Base-by-base conservation (phyloP, 1,140 invertebrate genomes). In the Drosophila eugracilis region DNA sequence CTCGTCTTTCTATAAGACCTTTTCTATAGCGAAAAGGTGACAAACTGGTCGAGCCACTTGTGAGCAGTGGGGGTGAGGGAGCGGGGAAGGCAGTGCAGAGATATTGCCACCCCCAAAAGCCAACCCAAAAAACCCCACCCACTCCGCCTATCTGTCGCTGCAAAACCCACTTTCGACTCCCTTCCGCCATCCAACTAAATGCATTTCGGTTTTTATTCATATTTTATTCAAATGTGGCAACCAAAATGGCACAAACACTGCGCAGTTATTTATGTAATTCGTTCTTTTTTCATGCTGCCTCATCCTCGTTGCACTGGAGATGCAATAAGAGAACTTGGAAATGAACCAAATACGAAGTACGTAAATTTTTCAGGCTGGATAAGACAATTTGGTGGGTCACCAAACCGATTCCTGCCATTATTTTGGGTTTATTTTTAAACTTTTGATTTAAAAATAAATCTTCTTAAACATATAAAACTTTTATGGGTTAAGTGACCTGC, bases 191-290 rank as follows among this genome's bases (percentile, higher is more conserved):
- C 67, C 67, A 69, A 67, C 81, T 85, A 85, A 85, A 85, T 85
- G 81, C 81, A 85, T 85, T 85, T 85, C 77, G 63, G 77, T 77
- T 85, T 81, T 85, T 85, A 85, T 85, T 85, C 81, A 85, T 85
- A 85, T 85, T 85, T 85, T 85, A 85, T 85, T 85, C 77, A 85
- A 85, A 85, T 85, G 81, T 85, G 81, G 73, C 81, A 81, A 86
- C 81, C 67, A 74, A 86, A 86, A 86, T 86, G 77, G 81, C 81
- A 85, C 83, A 85, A 86, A 85, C 81, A 81, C 77, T 77, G 81
- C 67, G 55, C 77, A 81, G 81, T 81, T 85, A 85, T 85, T 81
- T 85, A 86, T 85, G 73, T 74, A 80, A 63, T 73, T 73, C 75
- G 73, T 63, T 75, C 30, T 26, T 44, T 50, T 62, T 26, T 15